Evolutionary conservation across 2,113 vertebrate species (phyloP).

Genomic region (Caretta caretta): DNA sequence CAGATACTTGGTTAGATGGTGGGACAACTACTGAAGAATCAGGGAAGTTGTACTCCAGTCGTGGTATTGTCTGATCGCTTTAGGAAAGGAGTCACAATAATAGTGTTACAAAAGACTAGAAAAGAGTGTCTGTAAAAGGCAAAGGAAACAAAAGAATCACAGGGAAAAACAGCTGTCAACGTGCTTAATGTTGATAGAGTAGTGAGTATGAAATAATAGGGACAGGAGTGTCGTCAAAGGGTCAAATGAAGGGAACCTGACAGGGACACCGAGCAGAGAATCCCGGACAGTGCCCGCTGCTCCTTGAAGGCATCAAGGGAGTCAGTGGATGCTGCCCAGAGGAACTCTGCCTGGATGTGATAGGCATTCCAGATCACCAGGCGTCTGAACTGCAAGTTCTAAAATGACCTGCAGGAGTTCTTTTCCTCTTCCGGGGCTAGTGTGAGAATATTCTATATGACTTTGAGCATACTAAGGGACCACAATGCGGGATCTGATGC

Average conservation of each 20-base stretch:
- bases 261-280: no score
- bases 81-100: background rate
- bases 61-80: background rate
- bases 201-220: background rate
- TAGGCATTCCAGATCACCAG: background rate
- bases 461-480: background rate
- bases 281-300: no score
- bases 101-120: background rate
- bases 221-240: no score
- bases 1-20: background rate
- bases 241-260: no score
- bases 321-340: no score
- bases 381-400: background rate
- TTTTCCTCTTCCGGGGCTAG: background rate
- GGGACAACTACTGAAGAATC: background rate
- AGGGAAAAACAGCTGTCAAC: background rate
- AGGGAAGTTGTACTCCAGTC: accelerated
- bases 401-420: background rate
- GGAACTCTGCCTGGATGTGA: background rate
- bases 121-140: background rate
- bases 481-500: background rate
- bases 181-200: background rate
- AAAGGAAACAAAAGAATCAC: background rate
- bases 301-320: no score
- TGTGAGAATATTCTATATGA: background rate